These are phyloP conservation scores for Calypte anna DNA, from an alignment of 2,113 vertebrate species.

Conservation along the genomic window DNA sequence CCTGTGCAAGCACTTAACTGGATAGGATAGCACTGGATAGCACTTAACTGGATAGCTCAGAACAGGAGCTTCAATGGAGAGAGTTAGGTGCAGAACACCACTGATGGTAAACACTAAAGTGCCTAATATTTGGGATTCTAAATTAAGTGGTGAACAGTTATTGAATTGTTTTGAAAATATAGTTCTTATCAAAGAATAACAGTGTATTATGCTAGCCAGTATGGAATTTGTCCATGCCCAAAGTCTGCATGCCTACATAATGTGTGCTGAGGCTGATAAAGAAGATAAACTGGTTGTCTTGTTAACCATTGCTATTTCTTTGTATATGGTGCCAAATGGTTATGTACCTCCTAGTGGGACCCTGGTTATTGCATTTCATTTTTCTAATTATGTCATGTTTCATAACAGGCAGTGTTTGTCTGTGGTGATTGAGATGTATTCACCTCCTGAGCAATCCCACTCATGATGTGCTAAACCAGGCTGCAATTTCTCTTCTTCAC, in stretches of 20 bases:
- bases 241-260: neutral
- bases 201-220: neutral
- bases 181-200: neutral
- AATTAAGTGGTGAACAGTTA: neutral
- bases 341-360: neutral
- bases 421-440: neutral
- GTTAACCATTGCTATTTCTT: neutral
- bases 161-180: neutral
- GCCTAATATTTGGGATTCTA: neutral
- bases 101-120: neutral
- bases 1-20: neutral
- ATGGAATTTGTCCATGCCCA: neutral
- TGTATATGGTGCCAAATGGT: neutral
- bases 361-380: neutral
- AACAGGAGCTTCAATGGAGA: neutral
- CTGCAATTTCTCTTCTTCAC: neutral
- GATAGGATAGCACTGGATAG: neutral
- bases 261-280: neutral
- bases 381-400: neutral
- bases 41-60: neutral
- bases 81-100: neutral
- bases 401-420: neutral
- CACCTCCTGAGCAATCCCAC: neutral
- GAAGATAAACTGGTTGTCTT: neutral
- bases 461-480: neutral